A percentile compares a stretch with the other conserved stretches of the same genome.
Conservation (phyloP, 2,888 invertebrate species). For the Megastigmus dorsalis region DNA sequence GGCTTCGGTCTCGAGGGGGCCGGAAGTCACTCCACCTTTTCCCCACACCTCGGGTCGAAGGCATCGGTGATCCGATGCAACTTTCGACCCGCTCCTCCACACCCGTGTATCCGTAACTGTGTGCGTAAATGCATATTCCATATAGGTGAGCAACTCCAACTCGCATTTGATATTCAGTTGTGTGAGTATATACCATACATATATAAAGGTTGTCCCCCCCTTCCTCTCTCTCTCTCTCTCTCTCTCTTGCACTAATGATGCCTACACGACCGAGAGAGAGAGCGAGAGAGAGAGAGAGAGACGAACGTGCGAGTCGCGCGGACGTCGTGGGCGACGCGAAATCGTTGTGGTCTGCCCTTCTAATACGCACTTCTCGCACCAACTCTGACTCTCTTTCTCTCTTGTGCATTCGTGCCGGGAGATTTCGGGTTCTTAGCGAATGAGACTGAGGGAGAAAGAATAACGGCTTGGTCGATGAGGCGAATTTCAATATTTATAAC, state of each 20-base stretch:
- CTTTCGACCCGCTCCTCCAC: constrained; percentile 55
- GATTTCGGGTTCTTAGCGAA: too few relatives aligned
- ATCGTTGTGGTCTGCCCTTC: constrained; percentile 58
- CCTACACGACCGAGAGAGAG: constrained; percentile 69
- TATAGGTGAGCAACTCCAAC: too few relatives aligned
- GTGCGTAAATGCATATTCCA: background rate
- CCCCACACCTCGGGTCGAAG: constrained; percentile 51
- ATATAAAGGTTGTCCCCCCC: too few relatives aligned
- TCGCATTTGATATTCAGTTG: background rate
- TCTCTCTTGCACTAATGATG: constrained; percentile 67
- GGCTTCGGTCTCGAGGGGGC: constrained; percentile 59
- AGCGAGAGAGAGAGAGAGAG: too few relatives aligned
- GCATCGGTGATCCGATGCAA: constrained; percentile 61
- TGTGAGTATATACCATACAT: background rate
- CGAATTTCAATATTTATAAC: constrained; percentile 73
- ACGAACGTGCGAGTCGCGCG: constrained; percentile 57
- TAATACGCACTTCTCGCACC: constrained; percentile 62
- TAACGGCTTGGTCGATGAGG: constrained; percentile 54
- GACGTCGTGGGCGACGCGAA: constrained; percentile 69
- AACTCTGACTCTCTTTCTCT: too few relatives aligned
- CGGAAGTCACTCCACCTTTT: constrained; percentile 64
- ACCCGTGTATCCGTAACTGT: background rate
- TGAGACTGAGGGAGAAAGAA: too few relatives aligned
- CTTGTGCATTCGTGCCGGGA: too few relatives aligned
- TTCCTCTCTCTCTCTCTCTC: too few relatives aligned